Conservation (phyloP, 2,113 vertebrate species). For the Corvus moneduloides region DNA sequence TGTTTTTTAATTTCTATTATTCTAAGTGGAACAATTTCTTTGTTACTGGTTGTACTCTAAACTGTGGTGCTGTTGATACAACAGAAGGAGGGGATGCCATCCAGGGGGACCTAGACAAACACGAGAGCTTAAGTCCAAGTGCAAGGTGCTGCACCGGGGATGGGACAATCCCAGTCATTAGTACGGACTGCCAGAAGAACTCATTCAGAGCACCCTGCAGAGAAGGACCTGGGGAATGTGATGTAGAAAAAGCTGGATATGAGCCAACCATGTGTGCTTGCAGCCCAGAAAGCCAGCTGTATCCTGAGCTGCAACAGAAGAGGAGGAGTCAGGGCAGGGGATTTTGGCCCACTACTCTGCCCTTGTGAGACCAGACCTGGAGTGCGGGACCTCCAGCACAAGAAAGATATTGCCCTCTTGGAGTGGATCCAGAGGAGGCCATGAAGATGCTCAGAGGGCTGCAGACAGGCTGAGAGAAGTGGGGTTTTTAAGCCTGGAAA, state of each 20-base stretch:
- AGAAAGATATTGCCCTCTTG: not conserved
- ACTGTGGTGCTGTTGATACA: not conserved
- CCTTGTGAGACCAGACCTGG: accelerated
- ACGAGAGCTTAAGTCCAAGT: not conserved
- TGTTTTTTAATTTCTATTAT: not conserved
- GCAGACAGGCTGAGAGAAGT: not conserved
- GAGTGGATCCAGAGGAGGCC: not conserved
- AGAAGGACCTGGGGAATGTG: not conserved
- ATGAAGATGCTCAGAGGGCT: not conserved
- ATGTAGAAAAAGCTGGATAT: not conserved
- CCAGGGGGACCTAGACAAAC: not conserved
- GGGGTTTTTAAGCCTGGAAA: not conserved
- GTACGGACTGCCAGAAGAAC: not conserved
- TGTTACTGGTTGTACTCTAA: not conserved
- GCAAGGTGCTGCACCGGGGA: not conserved
- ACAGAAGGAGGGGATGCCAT: not conserved
- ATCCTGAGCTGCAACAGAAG: not conserved
- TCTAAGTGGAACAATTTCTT: not conserved
- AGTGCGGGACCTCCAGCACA: too few relatives aligned
- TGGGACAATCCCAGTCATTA: not conserved
- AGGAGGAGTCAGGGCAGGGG: not conserved
- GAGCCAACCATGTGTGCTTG: not conserved
- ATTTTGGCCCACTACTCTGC: not conserved
- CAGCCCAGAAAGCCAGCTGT: not conserved
- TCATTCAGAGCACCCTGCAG: not conserved